Conservation (phyloP, 2,888 invertebrate genomes). For the Trissonchulus latispiculum region DNA sequence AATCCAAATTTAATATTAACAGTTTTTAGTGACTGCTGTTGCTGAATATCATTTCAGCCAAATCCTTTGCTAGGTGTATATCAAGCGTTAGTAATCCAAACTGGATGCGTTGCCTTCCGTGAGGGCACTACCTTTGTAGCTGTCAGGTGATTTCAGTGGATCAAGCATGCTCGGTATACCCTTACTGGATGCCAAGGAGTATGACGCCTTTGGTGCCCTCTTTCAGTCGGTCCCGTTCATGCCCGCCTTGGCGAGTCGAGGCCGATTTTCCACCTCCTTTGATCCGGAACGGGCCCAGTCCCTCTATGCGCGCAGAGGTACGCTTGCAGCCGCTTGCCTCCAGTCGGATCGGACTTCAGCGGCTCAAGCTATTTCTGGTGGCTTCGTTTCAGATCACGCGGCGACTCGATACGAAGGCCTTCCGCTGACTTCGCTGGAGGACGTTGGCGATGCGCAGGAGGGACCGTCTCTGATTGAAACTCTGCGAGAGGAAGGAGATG, state of each 20-base stretch:
- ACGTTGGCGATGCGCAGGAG: slow-evolving; percentile 32
- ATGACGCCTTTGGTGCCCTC: neutral
- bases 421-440: slow-evolving; percentile 16
- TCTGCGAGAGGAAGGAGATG: neutral
- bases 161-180: neutral
- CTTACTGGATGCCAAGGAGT: neutral
- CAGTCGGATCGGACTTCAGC: too few species aligned
- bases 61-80: too few species aligned
- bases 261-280: neutral
- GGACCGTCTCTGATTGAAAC: neutral
- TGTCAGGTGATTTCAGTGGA: too few species aligned
- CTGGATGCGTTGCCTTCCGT: too few species aligned
- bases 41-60: too few species aligned
- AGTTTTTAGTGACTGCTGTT: too few species aligned
- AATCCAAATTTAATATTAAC: too few species aligned
- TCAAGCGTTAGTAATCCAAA: too few species aligned
- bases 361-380: too few species aligned
- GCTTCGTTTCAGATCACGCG: slow-evolving; percentile 16
- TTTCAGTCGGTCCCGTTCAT: neutral
- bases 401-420: slow-evolving; percentile 14
- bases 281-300: neutral
- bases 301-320: neutral
- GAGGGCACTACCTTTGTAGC: too few species aligned
- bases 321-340: neutral
- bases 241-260: too few species aligned